Percentiles rank a stretch among this genome's conserved stretches.
phyloP scores from a whole-genome alignment of 2,797 vertebrate species.

The Amphiprion clarkii region DNA sequence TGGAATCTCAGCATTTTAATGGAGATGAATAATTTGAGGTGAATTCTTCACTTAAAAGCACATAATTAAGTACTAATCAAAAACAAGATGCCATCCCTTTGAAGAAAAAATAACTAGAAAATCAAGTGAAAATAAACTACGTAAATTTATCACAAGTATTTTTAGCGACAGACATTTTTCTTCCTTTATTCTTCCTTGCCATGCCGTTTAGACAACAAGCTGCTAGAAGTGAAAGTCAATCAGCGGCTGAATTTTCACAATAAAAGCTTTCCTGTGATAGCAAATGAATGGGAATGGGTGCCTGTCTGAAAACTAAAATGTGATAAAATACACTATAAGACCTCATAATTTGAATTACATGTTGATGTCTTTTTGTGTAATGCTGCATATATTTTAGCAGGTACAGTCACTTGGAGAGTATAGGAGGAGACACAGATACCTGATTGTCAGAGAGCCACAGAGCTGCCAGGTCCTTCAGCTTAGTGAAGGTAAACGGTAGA shows the following conservation, averaged over 20 bases:
- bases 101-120: neutral
- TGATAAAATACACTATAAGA: neutral
- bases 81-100: neutral
- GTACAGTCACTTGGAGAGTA: slow-evolving; percentile 7
- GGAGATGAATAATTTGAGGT: neutral
- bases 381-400: neutral
- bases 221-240: neutral
- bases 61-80: neutral
- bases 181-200: neutral
- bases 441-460: slow-evolving; percentile 99
- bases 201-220: neutral
- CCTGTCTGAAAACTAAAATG: neutral
- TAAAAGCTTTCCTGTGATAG: neutral
- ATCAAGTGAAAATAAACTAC: neutral
- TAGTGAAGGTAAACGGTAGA: slow-evolving; percentile 98
- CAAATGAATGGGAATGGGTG: neutral
- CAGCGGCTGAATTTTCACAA: slow-evolving; percentile 11
- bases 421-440: slow-evolving; percentile 80
- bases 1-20: neutral
- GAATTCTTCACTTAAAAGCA: neutral
- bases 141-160: neutral
- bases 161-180: neutral
- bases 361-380: neutral
- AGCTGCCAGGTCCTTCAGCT: slow-evolving; percentile 98
- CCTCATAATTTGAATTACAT: slow-evolving; percentile 7